Conservation (phyloP, 2,797 vertebrate genomes). For the Botia almorhae region DNA sequence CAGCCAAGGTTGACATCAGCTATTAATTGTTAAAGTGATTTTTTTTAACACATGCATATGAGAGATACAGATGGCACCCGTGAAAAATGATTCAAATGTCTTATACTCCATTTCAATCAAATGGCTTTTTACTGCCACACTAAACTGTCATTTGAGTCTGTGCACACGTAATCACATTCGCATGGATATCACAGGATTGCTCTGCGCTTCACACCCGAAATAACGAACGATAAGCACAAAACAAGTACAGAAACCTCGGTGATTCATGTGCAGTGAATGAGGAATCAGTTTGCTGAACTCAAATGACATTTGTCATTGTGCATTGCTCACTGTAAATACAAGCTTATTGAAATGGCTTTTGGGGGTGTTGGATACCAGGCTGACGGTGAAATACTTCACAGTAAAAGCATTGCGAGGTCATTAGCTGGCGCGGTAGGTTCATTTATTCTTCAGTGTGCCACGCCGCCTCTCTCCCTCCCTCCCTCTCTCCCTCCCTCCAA, state of each 20-base stretch:
- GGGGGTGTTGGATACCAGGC: slow-evolving; percentile 49
- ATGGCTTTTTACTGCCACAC: neutral
- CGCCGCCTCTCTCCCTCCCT: slow-evolving; percentile 14
- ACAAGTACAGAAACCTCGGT: slow-evolving; percentile 36
- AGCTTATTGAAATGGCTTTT: slow-evolving; percentile 59
- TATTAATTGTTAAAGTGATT: neutral
- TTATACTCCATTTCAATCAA: slow-evolving; percentile 40
- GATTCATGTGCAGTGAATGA: slow-evolving; percentile 48
- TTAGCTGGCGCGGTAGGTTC: slow-evolving; percentile 53
- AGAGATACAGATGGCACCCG: neutral
- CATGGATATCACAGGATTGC: neutral
- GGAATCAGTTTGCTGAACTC: slow-evolving; percentile 34
- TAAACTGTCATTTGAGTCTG: slow-evolving; percentile 3
- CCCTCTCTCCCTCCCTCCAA: slow-evolving; percentile 35
- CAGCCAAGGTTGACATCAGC: neutral
- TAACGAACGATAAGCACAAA: slow-evolving; percentile 31
- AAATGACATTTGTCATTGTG: slow-evolving; percentile 41
- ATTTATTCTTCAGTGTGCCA: slow-evolving; percentile 57
- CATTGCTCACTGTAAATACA: slow-evolving; percentile 57
- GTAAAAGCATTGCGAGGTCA: slow-evolving; percentile 63
- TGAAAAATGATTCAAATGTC: neutral
- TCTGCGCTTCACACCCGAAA: slow-evolving; percentile 29
- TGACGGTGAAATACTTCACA: slow-evolving; percentile 57
- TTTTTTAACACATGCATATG: neutral
- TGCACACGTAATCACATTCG: slow-evolving; percentile 18